Evolutionary conservation across 2,888 invertebrate species (phyloP).

Genomic region (Xestobium rufovillosum): DNA sequence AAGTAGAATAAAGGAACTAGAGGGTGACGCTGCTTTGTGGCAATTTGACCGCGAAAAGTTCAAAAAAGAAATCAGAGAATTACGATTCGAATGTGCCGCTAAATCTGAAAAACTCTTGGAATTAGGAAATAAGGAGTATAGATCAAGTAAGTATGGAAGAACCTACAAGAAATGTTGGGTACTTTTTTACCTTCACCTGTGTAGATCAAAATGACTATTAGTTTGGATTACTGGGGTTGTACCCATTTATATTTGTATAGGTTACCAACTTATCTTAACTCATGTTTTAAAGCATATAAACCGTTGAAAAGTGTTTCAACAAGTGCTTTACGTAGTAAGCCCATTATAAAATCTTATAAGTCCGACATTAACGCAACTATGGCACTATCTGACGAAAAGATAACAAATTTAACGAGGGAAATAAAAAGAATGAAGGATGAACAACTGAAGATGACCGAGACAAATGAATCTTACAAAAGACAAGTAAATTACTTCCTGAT

Average conservation of each 20-base stretch:
- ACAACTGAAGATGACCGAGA: constrained; percentile 32
- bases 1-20: constrained; percentile 46
- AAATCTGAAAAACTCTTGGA: constrained; percentile 46
- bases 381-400: constrained; percentile 36
- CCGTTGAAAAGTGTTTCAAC: constrained; percentile 19
- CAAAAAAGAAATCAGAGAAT: constrained; percentile 54
- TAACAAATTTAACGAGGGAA: constrained; percentile 41
- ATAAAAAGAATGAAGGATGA: constrained; percentile 42
- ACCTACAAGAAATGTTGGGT: too few relatives aligned
- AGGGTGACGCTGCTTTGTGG: constrained; percentile 53
- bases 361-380: constrained; percentile 45
- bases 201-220: too few relatives aligned
- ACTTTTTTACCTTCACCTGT: too few relatives aligned
- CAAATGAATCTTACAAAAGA: constrained; percentile 40
- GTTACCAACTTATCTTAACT: too few relatives aligned
- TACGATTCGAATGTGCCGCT: constrained; percentile 41
- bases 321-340: constrained; percentile 41
- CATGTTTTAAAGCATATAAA: too few relatives aligned
- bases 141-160: too few relatives aligned
- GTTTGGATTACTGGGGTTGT: too few relatives aligned
- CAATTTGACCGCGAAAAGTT: constrained; percentile 43
- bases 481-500: constrained; percentile 33
- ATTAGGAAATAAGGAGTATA: too few relatives aligned
- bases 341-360: constrained; percentile 44
- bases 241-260: too few relatives aligned